A percentile compares a stretch with the other conserved stretches of the same genome.
Evolutionary conservation across 2,888 invertebrate genomes (phyloP).

Genomic region (Cistogaster globosa): DNA sequence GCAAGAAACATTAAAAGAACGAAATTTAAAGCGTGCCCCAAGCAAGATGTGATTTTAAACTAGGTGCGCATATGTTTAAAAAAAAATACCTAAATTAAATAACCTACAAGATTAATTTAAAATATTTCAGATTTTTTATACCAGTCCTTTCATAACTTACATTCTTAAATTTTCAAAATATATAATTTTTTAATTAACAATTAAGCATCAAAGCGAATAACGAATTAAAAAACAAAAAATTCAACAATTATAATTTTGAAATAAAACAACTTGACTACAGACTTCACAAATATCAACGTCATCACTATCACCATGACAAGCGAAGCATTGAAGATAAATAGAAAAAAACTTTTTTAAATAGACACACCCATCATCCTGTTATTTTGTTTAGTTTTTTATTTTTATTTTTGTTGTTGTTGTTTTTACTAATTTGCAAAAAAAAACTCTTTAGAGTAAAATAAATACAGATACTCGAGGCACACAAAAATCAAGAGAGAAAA

Average conservation of each 20-base stretch:
- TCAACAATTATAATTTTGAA: neutral
- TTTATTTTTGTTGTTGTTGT: slow-evolving; percentile 9
- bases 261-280: slow-evolving; percentile 11
- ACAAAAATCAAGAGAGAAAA: slow-evolving; percentile 2
- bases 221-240: neutral
- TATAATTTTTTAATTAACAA: too few species aligned
- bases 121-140: too few species aligned
- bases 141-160: too few species aligned
- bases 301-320: too few species aligned
- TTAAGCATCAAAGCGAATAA: neutral
- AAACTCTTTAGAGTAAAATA: slow-evolving; percentile 43
- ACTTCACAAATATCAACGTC: too few species aligned
- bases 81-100: too few species aligned
- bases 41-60: too few species aligned
- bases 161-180: too few species aligned
- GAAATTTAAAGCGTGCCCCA: too few species aligned
- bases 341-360: slow-evolving; percentile 40
- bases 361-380: slow-evolving; percentile 52
- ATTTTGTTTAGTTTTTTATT: neutral
- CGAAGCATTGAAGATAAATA: neutral
- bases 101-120: too few species aligned
- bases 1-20: too few species aligned
- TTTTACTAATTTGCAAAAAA: slow-evolving; percentile 45
- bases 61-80: too few species aligned
- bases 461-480: slow-evolving; percentile 24